phyloP scores from a whole-genome alignment of 1,140 invertebrate genomes.

The Gonioctena quinquepunctata region DNA sequence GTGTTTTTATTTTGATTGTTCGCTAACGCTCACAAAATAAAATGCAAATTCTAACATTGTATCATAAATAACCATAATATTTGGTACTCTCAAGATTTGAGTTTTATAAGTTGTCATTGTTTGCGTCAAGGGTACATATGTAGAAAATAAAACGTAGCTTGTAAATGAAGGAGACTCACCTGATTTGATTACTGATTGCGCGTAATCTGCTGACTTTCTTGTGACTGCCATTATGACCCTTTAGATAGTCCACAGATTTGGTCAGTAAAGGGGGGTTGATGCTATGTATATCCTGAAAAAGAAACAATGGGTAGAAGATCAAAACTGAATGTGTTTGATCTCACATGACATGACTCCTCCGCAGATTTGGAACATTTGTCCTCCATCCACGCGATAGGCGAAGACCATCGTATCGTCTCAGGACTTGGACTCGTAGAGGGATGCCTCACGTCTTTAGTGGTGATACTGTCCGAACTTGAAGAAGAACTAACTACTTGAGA shows the following conservation, averaged over 20 bases:
- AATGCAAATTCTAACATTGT: no score
- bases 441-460: slow-evolving; percentile 43
- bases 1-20: no score
- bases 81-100: no score
- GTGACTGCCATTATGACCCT: slow-evolving; percentile 22
- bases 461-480: slow-evolving; percentile 60
- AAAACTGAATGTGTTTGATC: background rate
- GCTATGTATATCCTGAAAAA: slow-evolving; percentile 51
- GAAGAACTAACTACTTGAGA: slow-evolving; percentile 57
- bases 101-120: no score
- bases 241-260: slow-evolving; percentile 56
- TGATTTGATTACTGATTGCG: slow-evolving; percentile 72
- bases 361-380: slow-evolving; percentile 41
- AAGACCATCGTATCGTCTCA: slow-evolving; percentile 50
- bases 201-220: slow-evolving; percentile 66
- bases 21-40: no score
- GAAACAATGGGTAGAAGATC: background rate
- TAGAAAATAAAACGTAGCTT: no score
- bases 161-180: slow-evolving; percentile 53
- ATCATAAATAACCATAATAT: no score
- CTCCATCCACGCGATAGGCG: slow-evolving; percentile 43
- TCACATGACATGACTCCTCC: slow-evolving; percentile 42
- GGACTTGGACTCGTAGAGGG: slow-evolving; percentile 52
- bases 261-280: slow-evolving; percentile 58
- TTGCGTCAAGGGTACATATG: no score